Evolutionary conservation across 2,113 vertebrate genomes (phyloP).

Genomic region (Typhlomys cinereus): DNA sequence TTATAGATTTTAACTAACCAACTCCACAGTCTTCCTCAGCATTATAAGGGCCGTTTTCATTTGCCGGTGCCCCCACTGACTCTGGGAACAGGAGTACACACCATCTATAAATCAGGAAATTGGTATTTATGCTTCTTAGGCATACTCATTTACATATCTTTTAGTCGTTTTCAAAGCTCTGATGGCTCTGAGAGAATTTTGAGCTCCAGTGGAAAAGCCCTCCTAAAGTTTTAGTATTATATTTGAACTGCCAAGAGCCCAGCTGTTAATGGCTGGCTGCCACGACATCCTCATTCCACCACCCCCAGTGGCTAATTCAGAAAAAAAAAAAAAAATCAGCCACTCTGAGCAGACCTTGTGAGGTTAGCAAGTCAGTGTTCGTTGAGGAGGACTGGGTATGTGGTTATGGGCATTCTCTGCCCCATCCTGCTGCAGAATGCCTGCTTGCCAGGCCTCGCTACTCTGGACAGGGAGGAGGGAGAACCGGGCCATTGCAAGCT

Average conservation of each 20-base stretch:
- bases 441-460: not conserved
- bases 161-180: conserved; percentile 33
- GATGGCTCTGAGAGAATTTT: conserved; percentile 24
- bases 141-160: not conserved
- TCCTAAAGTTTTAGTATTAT: conserved; percentile 32
- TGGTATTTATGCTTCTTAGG: not conserved
- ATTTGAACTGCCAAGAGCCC: not conserved
- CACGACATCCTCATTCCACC: not conserved
- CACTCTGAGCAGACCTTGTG: not conserved
- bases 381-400: not conserved
- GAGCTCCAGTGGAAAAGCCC: not conserved
- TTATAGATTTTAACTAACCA: not conserved
- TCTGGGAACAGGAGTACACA: not conserved
- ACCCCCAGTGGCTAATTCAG: not conserved
- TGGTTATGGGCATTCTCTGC: not conserved
- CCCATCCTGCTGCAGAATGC: not conserved
- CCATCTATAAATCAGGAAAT: conserved; percentile 33
- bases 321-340: not conserved
- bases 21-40: not conserved
- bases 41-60: not conserved
- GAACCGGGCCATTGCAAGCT: not conserved
- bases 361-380: not conserved
- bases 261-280: not conserved
- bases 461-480: not conserved
- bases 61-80: not conserved